A percentile compares a stretch with the other conserved stretches of the same genome.
Conservation (phyloP, 2,888 invertebrate genomes). For the Acronicta alni region DNA sequence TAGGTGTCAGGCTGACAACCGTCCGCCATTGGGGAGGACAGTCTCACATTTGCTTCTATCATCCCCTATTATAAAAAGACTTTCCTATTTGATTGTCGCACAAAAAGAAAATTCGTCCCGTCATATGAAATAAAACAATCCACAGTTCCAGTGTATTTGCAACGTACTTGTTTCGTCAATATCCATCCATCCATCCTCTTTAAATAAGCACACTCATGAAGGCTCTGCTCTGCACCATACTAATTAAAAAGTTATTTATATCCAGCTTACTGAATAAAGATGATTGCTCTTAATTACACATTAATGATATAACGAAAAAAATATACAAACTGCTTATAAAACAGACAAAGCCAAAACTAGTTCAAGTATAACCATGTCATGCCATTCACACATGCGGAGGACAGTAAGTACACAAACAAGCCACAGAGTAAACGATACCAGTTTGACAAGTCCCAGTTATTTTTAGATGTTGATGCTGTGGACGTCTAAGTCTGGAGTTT, state of each 20-base stretch:
- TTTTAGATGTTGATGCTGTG: slow-evolving; percentile 45
- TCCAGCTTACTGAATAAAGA: neutral
- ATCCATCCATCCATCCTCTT: too few relatives aligned
- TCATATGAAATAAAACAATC: too few relatives aligned
- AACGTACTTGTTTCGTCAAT: too few relatives aligned
- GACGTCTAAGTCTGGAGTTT: slow-evolving; percentile 15
- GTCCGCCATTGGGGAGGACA: too few relatives aligned
- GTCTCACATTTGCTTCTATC: too few relatives aligned
- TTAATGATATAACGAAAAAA: slow-evolving; percentile 40
- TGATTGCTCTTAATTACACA: slow-evolving; percentile 1
- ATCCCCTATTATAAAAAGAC: too few relatives aligned
- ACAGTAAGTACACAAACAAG: slow-evolving; percentile 3
- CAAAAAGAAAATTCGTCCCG: too few relatives aligned
- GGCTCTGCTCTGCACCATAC: neutral
- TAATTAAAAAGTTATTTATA: neutral
- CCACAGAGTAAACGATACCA: slow-evolving; percentile 39
- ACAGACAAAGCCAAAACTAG: slow-evolving; percentile 47
- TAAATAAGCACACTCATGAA: neutral
- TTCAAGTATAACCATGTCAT: slow-evolving; percentile 50
- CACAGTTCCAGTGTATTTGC: too few relatives aligned
- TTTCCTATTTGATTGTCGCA: too few relatives aligned
- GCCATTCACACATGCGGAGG: slow-evolving; percentile 28
- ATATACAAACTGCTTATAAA: slow-evolving; percentile 27
- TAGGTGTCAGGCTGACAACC: too few relatives aligned
- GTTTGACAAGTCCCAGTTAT: slow-evolving; percentile 42